Evolutionary conservation across 2,797 vertebrate species (phyloP).

Genomic region (Ctenopoma multispine): DNA sequence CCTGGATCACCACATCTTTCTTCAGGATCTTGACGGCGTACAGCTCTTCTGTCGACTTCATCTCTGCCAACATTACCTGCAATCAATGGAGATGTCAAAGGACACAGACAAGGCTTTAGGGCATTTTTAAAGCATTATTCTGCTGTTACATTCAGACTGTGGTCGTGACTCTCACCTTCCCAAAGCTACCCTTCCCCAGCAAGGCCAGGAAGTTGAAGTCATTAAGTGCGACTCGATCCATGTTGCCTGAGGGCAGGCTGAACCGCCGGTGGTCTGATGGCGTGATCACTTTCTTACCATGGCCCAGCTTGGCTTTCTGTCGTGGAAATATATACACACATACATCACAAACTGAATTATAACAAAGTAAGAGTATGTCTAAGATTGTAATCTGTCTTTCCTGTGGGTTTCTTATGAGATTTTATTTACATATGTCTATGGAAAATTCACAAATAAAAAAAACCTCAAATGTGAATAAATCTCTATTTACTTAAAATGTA

Average conservation of each 20-base stretch:
- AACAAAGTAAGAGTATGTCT: neutral
- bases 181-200: slow-evolving; percentile 97
- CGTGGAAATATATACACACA: slow-evolving; percentile 39
- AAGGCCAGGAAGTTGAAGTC: slow-evolving; percentile 98
- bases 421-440: neutral
- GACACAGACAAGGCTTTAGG: neutral
- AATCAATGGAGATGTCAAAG: neutral
- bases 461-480: neutral
- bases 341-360: slow-evolving; percentile 11
- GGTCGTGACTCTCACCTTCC: slow-evolving; percentile 87
- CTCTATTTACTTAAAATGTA: too few relatives aligned
- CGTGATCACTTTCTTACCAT: slow-evolving; percentile 94
- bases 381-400: neutral
- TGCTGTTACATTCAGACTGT: neutral
- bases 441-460: neutral
- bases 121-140: neutral
- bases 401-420: neutral
- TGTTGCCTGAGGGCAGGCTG: slow-evolving; percentile 90
- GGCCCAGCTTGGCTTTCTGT: slow-evolving; percentile 97
- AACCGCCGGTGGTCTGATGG: slow-evolving; percentile 90
- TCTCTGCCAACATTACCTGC: slow-evolving; percentile 97
- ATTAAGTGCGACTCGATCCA: slow-evolving; percentile 91
- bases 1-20: slow-evolving; percentile 98
- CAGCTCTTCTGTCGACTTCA: slow-evolving; percentile 94
- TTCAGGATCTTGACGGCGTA: slow-evolving; percentile 98